Evolutionary conservation across 2,113 vertebrate genomes (phyloP), one percentile per base, ranked within the genome.

Genomic region (Anthoscopus minutus): DNA sequence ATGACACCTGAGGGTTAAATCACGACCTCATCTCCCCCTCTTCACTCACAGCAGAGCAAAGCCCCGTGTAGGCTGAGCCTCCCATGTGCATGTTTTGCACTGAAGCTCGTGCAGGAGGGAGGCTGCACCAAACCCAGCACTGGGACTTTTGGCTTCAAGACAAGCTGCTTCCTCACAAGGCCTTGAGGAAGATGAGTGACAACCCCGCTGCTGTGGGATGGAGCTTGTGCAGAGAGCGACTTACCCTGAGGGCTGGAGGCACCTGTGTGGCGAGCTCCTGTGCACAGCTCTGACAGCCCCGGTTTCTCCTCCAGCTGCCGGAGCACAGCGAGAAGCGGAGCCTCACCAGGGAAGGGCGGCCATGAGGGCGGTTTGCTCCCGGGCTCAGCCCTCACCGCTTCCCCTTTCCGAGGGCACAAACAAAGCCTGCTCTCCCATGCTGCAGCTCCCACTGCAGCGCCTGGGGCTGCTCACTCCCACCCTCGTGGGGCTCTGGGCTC

Each of bases 401-500:
- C 96, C 94, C 93, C 89, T 96, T 94, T 85, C 89, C 1, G 9
- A 56, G 1, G 15, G 81, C 81, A 24, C 89, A 48, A 65, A 71
- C 93, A 23, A 56, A 60, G 73, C 30, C 24, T 1, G 30, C 56
- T 28, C 25, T 15, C 30, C 80, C 79, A 5, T 13, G 20, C 80
- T 5, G 60, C 54, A 0, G 7, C 0, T 22, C 56, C 71, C 65
- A 1, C 6, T 6, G 0, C 2, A 0, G 24, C 0, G 48, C 48
- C 67, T n/a, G 0, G 2, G 0, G 64, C 86, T 6, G 79, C 66
- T 60, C 13, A 0, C 30, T 48, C 5, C 71, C 71, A 31, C 40
- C 67, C 62, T 61, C 0, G 0, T 0, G 0, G 56, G 23, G n/a
- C 0, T 45, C 15, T 0, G 33, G 16, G 65, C 38, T 66, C 47